phyloP scores from a whole-genome alignment of 1,140 invertebrate genomes.

The Charaxes varanes region DNA sequence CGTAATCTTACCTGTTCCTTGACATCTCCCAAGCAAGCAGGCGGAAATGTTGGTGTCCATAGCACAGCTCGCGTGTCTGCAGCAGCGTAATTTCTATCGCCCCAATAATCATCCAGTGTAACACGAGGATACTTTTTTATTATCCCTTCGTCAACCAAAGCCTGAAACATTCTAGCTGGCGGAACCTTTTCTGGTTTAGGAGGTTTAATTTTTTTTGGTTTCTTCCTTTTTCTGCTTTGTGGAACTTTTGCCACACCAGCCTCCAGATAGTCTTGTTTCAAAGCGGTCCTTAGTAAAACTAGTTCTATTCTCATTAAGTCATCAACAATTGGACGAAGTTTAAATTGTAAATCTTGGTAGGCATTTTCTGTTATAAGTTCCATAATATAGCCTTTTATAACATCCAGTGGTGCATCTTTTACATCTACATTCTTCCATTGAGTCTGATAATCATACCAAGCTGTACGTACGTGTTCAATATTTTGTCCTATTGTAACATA shows the following conservation, averaged over 20 bases:
- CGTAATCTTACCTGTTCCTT: conserved; percentile 52
- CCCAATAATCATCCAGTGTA: conserved; percentile 56
- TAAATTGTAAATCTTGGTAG: conserved; percentile 43
- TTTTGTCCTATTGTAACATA: conserved; percentile 36
- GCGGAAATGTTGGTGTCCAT: conserved; percentile 57
- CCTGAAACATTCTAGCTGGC: conserved; percentile 52
- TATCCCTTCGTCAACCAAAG: conserved; percentile 54
- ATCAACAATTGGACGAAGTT: conserved; percentile 56
- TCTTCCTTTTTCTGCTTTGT: conserved; percentile 44
- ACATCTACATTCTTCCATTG: conserved; percentile 49
- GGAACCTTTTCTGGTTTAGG: conserved; percentile 45
- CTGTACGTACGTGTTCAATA: conserved; percentile 28
- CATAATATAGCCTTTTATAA: conserved; percentile 47
- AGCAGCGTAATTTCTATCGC: conserved; percentile 54
- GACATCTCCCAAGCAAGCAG: conserved; percentile 50
- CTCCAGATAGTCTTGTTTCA: conserved; percentile 42
- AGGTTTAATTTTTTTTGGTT: conserved; percentile 40
- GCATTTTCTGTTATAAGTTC: conserved; percentile 47
- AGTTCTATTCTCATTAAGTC: conserved; percentile 62
- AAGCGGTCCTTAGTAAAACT: conserved; percentile 41
- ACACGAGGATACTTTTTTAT: conserved; percentile 45
- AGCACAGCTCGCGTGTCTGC: conserved; percentile 49
- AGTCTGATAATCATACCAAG: conserved; percentile 48
- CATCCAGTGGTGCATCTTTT: conserved; percentile 34
- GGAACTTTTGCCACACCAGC: conserved; percentile 36